Percentiles rank a stretch among this genome's conserved stretches.
Evolutionary conservation across 2,888 invertebrate species (phyloP).

Genomic region (Lithophane leautieri): DNA sequence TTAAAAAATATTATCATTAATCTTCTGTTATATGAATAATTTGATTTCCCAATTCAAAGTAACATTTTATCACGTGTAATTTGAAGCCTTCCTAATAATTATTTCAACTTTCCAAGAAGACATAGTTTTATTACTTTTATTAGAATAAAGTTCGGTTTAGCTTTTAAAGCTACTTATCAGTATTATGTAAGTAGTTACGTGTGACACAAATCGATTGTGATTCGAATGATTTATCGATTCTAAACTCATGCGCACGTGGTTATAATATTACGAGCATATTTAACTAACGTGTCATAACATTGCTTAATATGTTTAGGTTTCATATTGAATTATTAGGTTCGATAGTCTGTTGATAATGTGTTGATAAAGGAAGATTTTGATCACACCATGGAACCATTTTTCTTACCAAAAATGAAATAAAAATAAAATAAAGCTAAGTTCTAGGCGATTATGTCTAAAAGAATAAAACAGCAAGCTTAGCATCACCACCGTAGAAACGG

Average conservation of each 20-base stretch:
- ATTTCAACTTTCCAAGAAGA: slow-evolving; percentile 42
- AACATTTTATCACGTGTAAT: slow-evolving; percentile 35
- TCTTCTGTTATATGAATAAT: background rate
- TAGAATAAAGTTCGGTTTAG: slow-evolving; percentile 27
- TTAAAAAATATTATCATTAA: background rate
- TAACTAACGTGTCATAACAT: slow-evolving; percentile 15
- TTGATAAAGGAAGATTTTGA: background rate
- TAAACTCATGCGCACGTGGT: slow-evolving; percentile 31
- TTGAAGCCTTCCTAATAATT: slow-evolving; percentile 8
- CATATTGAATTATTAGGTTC: background rate
- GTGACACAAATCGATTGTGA: slow-evolving; percentile 45
- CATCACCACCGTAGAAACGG: too few relatives aligned
- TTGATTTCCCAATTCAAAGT: background rate
- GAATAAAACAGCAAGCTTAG: too few relatives aligned
- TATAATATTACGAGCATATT: slow-evolving; percentile 28
- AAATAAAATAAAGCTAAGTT: background rate
- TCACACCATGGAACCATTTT: too few relatives aligned
- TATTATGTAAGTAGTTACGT: slow-evolving; percentile 42
- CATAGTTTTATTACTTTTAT: slow-evolving; percentile 3
- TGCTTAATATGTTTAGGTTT: background rate
- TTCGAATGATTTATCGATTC: slow-evolving; percentile 43
- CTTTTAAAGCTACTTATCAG: slow-evolving; percentile 20
- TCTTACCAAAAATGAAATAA: too few relatives aligned
- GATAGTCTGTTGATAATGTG: too few relatives aligned
- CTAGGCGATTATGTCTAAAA: background rate